phyloP scores from a whole-genome alignment of 2,797 vertebrate genomes.

The Phrynocephalus vlangalii region DNA sequence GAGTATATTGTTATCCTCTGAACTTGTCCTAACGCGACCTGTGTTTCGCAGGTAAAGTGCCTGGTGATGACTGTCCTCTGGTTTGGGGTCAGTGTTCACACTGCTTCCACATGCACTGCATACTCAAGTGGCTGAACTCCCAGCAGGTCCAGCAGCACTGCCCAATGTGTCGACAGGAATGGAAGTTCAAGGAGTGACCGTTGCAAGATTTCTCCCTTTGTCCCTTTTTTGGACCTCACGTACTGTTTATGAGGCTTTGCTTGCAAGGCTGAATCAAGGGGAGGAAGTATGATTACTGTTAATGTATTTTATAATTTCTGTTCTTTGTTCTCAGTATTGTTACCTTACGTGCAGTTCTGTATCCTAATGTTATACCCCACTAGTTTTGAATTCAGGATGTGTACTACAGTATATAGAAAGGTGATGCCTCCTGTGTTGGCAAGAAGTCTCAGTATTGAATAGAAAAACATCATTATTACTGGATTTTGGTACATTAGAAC shows the following conservation, averaged over 20 bases:
- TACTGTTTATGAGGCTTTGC: background rate
- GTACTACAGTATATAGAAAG: no score
- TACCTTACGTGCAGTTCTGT: background rate
- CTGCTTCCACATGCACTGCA: constrained; percentile 99
- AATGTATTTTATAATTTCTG: background rate
- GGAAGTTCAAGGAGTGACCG: constrained; percentile 95
- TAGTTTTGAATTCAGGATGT: background rate
- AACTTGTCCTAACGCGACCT: background rate
- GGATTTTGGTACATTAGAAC: background rate
- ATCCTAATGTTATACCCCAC: background rate
- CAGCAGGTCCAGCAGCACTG: constrained; percentile 99
- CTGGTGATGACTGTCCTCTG: constrained; percentile 95
- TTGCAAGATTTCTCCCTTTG: background rate
- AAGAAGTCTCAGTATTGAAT: background rate
- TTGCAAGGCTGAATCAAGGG: background rate
- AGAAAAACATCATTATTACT: background rate
- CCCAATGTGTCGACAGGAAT: constrained; percentile 98
- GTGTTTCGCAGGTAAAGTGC: constrained; percentile 89
- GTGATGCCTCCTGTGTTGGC: background rate
- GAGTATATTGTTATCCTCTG: background rate
- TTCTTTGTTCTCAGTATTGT: background rate
- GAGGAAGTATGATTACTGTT: background rate
- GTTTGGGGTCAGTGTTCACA: constrained; percentile 99
- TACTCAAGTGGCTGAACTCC: constrained; percentile 97
- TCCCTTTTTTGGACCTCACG: background rate